Evolutionary conservation across 2,113 vertebrate genomes (phyloP).

Genomic region (Coturnix japonica): DNA sequence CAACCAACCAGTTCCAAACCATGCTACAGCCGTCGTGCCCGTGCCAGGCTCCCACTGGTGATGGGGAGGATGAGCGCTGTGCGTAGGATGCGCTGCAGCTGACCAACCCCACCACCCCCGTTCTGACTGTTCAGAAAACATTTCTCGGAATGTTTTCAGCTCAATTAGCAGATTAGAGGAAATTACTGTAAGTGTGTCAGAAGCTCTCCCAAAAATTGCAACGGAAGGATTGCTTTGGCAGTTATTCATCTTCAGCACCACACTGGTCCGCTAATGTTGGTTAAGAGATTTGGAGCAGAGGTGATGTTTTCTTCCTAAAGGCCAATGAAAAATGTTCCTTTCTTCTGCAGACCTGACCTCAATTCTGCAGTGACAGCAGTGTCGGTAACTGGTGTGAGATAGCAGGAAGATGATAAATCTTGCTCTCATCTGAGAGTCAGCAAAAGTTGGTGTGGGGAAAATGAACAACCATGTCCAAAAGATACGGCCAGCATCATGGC

Average conservation of each 20-base stretch:
- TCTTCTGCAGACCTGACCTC: neutral
- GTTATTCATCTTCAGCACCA: neutral
- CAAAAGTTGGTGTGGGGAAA: neutral
- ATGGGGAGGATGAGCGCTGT: neutral
- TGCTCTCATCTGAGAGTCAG: neutral
- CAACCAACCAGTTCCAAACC: neutral
- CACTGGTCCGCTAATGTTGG: neutral
- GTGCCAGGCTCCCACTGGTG: accelerated
- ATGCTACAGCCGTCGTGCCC: accelerated
- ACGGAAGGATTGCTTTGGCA: neutral
- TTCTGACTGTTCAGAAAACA: neutral
- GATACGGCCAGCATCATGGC: accelerated
- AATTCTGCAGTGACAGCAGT: accelerated
- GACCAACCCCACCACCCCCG: neutral
- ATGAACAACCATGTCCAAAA: accelerated
- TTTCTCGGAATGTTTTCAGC: neutral
- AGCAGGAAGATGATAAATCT: too few relatives aligned
- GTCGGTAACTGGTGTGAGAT: neutral
- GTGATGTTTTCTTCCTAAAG: neutral
- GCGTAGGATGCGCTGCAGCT: neutral
- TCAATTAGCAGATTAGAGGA: neutral
- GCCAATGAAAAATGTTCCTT: neutral
- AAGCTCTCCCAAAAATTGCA: neutral
- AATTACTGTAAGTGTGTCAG: neutral
- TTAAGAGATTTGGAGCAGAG: neutral